These are phyloP conservation scores for Corapipo altera DNA, from an alignment of 2,113 vertebrate genomes.

Conservation along the genomic window DNA sequence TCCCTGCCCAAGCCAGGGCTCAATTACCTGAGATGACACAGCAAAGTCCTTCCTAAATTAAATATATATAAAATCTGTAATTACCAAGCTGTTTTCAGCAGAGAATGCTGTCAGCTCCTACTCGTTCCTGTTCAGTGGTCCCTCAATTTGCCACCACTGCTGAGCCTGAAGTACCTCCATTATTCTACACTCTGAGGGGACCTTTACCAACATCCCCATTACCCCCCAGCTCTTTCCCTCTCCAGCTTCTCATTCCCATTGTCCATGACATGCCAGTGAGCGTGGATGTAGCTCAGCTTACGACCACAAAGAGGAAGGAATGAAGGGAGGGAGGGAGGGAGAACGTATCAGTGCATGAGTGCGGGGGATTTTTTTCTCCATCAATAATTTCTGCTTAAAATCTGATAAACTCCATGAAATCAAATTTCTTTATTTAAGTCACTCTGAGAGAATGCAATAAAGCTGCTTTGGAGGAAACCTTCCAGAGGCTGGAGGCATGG, in stretches of 20 bases:
- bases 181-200: background rate
- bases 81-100: background rate
- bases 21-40: background rate
- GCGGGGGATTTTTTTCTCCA: background rate
- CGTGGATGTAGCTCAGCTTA: background rate
- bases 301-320: background rate
- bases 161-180: background rate
- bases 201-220: background rate
- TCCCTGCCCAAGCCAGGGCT: background rate
- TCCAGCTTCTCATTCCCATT: background rate
- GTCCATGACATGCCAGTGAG: background rate
- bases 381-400: background rate
- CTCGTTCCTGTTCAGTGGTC: background rate
- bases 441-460: background rate
- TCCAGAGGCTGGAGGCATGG: background rate
- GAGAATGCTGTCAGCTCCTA: background rate
- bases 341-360: background rate
- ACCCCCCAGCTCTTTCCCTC: background rate
- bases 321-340: background rate
- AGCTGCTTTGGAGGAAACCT: background rate
- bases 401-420: background rate
- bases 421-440: background rate
- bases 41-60: background rate
- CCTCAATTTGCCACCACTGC: background rate
- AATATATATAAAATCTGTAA: background rate